Evolutionary conservation across 2,888 invertebrate genomes (phyloP), one percentile per base, ranked within the genome.

Genomic region (Listrodromus nycthemerus): DNA sequence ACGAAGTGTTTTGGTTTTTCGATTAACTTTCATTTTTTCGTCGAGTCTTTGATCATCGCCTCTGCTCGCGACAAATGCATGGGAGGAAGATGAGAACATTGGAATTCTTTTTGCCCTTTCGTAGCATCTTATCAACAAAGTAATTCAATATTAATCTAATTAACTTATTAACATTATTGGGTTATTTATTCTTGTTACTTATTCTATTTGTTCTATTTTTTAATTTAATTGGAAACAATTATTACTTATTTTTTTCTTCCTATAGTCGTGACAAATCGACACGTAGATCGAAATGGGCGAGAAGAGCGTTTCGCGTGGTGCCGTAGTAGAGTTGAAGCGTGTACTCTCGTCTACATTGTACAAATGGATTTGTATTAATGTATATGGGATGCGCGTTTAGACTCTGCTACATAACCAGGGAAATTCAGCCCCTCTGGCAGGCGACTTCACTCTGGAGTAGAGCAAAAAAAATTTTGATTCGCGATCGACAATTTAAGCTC

Each of bases 21-120:
- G n/a, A 75, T 13, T 16, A n/a, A n/a, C 66, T 75, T 33, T 66
- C 63, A 19, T 27, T 75, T 75, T 30, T 19, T 52, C 13, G 13
- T 48, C 16, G 13, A 1, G 48, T n/a, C 0, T 16, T 48, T n/a
- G 6, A 48, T 48, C 2, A 48, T 48, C 48, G 48, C 13, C 5
- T n/a, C 16, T 2, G 2, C 48, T 48, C 16, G 48, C 48, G 48
- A 48, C 16, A n/a, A 48, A 48, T 48, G 48, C 48, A 33, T 7
- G 16, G 1, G n/a, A n/a, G n/a, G 48, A n/a, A 16, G 48, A 1
- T 48, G n/a, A 16, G 13, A 48, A 16, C 16, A 48, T 48, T n/a
- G 48, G 48, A 48, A 48, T 48, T 48, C 16, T 48, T 5, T 48
- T 48, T n/a, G n/a, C 16, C 48, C 48, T 1, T 48, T 16, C 48